Evolutionary conservation across 2,797 vertebrate species (phyloP).

Genomic region (Dallia pectoralis): DNA sequence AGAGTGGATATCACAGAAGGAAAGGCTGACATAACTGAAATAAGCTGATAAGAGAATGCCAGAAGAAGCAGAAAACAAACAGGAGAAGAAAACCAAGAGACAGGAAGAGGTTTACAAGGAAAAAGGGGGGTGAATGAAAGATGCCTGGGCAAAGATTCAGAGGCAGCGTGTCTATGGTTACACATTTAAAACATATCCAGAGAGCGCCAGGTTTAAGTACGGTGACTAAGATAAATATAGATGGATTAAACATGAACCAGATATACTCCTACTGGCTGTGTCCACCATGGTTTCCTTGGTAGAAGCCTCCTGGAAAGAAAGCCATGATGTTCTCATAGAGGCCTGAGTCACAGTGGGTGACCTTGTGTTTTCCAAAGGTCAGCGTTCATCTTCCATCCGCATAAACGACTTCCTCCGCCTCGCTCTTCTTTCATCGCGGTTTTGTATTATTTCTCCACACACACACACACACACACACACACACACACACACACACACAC

Average conservation of each 20-base stretch:
- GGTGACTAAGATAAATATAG: conserved; percentile 16
- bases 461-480: too few species aligned
- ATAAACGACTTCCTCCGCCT: conserved; percentile 36
- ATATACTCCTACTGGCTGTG: background rate
- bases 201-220: conserved; percentile 46
- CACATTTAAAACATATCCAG: conserved; percentile 46
- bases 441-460: background rate
- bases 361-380: conserved; percentile 37
- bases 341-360: conserved; percentile 31
- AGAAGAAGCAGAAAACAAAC: background rate
- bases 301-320: background rate
- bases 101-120: background rate
- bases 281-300: background rate
- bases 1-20: background rate
- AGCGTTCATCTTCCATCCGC: conserved; percentile 28
- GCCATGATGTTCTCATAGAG: conserved; percentile 29
- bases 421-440: background rate
- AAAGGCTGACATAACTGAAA: conserved; percentile 51
- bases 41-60: conserved; percentile 1
- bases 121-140: conserved; percentile 26
- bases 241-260: conserved; percentile 1
- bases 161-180: conserved; percentile 56
- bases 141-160: conserved; percentile 30
- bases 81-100: background rate
- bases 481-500: too few species aligned